Percentiles rank a stretch among this genome's conserved stretches.
phyloP scores from a whole-genome alignment of 1,140 invertebrate species.

The Caenorhabditis brenneri region DNA sequence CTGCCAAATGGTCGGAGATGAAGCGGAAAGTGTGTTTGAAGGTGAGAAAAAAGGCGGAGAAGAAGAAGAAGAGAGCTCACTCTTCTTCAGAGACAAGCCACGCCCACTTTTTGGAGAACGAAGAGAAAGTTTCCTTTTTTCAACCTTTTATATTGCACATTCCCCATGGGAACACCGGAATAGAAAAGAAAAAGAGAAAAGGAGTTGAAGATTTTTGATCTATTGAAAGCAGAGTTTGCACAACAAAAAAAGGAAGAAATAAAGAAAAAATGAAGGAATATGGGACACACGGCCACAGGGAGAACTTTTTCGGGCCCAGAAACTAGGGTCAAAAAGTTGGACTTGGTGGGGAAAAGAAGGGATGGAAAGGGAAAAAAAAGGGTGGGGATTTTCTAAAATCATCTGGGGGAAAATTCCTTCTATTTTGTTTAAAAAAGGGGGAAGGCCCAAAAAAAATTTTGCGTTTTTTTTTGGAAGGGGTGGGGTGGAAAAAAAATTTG shows the following conservation, averaged over 20 bases:
- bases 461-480: too few species aligned
- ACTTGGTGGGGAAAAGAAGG: too few species aligned
- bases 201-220: background rate
- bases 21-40: conserved; percentile 33
- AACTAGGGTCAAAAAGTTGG: too few species aligned
- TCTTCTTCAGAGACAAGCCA: background rate
- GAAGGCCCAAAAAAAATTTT: too few species aligned
- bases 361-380: too few species aligned
- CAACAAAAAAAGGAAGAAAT: background rate
- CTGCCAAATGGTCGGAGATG: conserved; percentile 31
- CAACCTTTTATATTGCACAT: background rate
- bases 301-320: too few species aligned
- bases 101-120: background rate
- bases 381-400: too few species aligned
- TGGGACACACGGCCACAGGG: too few species aligned
- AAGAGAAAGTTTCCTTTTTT: background rate
- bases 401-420: too few species aligned
- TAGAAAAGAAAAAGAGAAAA: background rate
- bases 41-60: conserved; percentile 21
- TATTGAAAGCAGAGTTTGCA: background rate
- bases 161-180: background rate
- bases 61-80: background rate
- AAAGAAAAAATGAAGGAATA: background rate
- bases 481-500: too few species aligned
- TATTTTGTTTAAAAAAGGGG: too few species aligned